phyloP scores from a whole-genome alignment of 2,113 vertebrate species.

The Vulpes ferrilata region DNA sequence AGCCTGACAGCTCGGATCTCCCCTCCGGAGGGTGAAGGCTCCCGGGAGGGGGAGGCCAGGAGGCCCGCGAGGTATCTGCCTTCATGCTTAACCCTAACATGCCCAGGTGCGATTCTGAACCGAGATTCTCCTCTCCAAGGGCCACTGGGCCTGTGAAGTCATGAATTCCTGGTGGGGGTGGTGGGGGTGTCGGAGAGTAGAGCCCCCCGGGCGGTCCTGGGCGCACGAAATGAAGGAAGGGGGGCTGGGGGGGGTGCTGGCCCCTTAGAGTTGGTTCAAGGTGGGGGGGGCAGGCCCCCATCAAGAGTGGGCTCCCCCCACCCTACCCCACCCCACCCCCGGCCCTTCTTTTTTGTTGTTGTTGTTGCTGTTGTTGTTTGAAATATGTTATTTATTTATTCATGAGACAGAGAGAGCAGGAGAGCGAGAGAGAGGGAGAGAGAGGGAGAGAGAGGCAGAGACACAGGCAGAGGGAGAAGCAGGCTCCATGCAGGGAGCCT shows the following conservation, averaged over 20 bases:
- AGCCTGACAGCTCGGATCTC: background rate
- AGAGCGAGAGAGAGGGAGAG: too few species aligned
- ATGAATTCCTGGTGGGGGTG: constrained; percentile 16
- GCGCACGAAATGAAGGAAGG: background rate
- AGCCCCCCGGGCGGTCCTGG: background rate
- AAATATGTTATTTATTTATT: too few species aligned
- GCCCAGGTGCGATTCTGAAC: constrained; percentile 58
- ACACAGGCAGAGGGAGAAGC: too few species aligned
- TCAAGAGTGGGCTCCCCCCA: background rate
- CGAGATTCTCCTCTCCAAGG: constrained; percentile 66
- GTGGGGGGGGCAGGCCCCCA: background rate
- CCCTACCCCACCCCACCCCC: too few species aligned
- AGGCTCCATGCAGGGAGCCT: too few species aligned
- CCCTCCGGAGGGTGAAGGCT: background rate
- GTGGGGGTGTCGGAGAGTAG: background rate
- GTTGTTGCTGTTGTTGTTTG: too few species aligned
- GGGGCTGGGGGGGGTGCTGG: background rate
- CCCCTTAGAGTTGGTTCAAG: background rate
- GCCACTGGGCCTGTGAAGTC: background rate
- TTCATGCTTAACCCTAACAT: constrained; percentile 9
- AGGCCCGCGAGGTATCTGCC: background rate
- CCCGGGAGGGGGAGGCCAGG: too few species aligned
- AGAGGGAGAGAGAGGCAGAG: too few species aligned
- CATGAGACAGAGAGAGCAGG: too few species aligned
- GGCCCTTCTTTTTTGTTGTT: too few species aligned